Conservation (phyloP, 1,140 invertebrate genomes). For the Nebria ingens region DNA sequence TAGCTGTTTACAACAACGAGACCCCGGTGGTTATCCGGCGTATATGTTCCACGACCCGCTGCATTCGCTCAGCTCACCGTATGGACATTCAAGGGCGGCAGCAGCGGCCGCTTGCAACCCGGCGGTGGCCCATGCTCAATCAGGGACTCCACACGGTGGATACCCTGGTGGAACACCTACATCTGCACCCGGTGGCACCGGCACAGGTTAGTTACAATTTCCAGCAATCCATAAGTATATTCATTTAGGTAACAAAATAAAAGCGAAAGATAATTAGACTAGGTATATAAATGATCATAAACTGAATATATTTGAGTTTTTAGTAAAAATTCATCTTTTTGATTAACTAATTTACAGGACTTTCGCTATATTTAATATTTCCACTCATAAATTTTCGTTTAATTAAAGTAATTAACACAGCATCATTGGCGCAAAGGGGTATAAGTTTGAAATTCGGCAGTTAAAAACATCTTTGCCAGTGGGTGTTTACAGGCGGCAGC, state of each 20-base stretch:
- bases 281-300: no score
- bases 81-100: constrained; percentile 49
- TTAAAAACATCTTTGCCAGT: no score
- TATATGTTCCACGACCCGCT: constrained; percentile 91
- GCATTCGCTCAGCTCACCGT: constrained; percentile 61
- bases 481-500: not conserved
- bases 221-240: no score
- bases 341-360: no score
- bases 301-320: no score
- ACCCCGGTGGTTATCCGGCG: constrained; percentile 63
- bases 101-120: constrained; percentile 51
- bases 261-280: no score
- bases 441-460: not conserved
- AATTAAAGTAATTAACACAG: not conserved
- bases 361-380: no score
- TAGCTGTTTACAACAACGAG: constrained; percentile 83
- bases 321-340: no score
- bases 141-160: constrained; percentile 38
- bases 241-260: no score
- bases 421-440: no score
- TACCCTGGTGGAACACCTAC: constrained; percentile 37
- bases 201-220: constrained; percentile 28
- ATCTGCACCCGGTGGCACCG: constrained; percentile 33
- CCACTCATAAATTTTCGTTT: not conserved
- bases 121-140: constrained; percentile 52